phyloP scores from a whole-genome alignment of 2,888 invertebrate genomes.

The Caenorhabditis zanzibari region DNA sequence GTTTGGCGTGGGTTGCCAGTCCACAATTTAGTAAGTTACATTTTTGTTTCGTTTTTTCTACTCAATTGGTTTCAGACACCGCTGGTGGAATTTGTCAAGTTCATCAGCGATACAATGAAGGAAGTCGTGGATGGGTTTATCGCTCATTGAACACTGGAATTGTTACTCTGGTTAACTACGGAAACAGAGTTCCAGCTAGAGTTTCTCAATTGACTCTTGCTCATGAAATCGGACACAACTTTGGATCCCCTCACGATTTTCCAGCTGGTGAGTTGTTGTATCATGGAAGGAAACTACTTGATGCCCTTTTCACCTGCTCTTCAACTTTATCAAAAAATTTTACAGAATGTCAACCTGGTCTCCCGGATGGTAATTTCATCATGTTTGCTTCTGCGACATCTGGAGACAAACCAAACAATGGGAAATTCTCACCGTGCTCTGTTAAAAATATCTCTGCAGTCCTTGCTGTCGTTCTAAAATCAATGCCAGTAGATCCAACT shows the following conservation, averaged over 20 bases:
- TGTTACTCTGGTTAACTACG: slow-evolving; percentile 98
- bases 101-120: slow-evolving; percentile 97
- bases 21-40: slow-evolving; percentile 87
- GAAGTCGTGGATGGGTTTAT: slow-evolving; percentile 92
- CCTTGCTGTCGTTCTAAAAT: slow-evolving; percentile 78
- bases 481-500: slow-evolving; percentile 80
- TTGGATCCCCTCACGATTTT: slow-evolving; percentile 90
- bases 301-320: too few species aligned
- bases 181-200: slow-evolving; percentile 94
- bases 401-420: slow-evolving; percentile 97
- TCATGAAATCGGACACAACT: slow-evolving; percentile 99
- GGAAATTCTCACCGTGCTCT: slow-evolving; percentile 88
- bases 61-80: slow-evolving; percentile 87
- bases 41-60: not conserved
- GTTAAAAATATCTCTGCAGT: slow-evolving; percentile 79
- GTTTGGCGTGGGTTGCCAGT: slow-evolving; percentile 99
- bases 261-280: slow-evolving; percentile 74
- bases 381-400: slow-evolving; percentile 98
- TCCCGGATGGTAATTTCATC: slow-evolving; percentile 95
- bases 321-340: not conserved
- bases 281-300: too few species aligned
- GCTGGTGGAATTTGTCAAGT: slow-evolving; percentile 98
- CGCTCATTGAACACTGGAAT: slow-evolving; percentile 98
- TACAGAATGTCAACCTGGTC: slow-evolving; percentile 91
- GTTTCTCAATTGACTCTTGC: slow-evolving; percentile 98